Evolutionary conservation across 2,888 invertebrate species (phyloP).

Genomic region (Hemithea aestivaria): DNA sequence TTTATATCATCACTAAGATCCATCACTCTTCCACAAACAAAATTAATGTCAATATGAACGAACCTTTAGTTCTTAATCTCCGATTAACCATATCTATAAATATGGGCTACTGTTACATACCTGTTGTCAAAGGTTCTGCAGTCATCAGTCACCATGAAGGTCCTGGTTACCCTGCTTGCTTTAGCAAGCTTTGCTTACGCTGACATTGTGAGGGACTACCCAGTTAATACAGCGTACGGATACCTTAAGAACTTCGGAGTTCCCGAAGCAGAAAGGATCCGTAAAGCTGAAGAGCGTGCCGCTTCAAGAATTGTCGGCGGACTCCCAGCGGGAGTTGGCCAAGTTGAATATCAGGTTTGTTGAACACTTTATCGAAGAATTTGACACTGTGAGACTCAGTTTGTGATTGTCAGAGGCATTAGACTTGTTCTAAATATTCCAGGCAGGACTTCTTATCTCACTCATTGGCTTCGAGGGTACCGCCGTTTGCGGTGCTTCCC

Average conservation of each 20-base stretch:
- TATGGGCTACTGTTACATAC: not conserved
- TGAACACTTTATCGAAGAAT: no score
- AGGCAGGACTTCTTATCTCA: slow-evolving; percentile 39
- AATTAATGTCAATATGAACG: no score
- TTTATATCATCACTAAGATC: no score
- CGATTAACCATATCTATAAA: slow-evolving; percentile 5
- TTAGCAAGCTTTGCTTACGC: slow-evolving; percentile 24
- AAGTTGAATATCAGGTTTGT: slow-evolving; percentile 38
- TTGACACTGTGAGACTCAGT: no score
- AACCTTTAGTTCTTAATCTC: not conserved
- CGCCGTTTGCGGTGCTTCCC: slow-evolving; percentile 47
- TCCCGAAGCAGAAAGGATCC: slow-evolving; percentile 35
- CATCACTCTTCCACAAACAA: no score
- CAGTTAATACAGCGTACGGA: slow-evolving; percentile 33
- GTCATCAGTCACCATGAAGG: slow-evolving; percentile 27
- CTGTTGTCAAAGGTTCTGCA: slow-evolving; percentile 1
- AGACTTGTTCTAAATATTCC: no score
- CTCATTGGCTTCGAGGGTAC: slow-evolving; percentile 18
- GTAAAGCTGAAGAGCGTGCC: slow-evolving; percentile 30
- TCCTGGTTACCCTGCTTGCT: slow-evolving; percentile 23
- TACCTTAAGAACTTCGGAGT: slow-evolving; percentile 36
- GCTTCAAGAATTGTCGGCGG: slow-evolving; percentile 42
- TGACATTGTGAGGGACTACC: slow-evolving; percentile 9
- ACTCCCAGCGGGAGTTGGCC: slow-evolving; percentile 33
- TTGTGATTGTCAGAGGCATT: no score